phyloP scores from a whole-genome alignment of 1,140 invertebrate genomes.

The Lucilia sericata region DNA sequence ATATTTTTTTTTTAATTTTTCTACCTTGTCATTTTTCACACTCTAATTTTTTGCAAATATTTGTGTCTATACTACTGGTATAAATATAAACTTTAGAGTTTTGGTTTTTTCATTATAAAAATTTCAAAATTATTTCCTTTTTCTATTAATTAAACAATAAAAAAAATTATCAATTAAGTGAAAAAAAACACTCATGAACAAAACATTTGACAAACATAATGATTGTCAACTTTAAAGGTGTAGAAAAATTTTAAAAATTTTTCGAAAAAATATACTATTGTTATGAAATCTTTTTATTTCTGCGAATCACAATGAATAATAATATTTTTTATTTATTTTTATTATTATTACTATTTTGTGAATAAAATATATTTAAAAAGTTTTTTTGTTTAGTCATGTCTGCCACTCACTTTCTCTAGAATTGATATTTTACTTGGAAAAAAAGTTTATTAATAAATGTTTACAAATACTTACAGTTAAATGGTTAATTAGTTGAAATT shows the following conservation, averaged over 20 bases:
- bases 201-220: not conserved
- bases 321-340: not conserved
- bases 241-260: not conserved
- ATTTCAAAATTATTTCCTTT: constrained; percentile 2
- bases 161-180: not conserved
- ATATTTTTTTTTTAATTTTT: not conserved
- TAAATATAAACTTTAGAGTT: not conserved
- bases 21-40: constrained; percentile 1
- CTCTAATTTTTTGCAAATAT: constrained; percentile 7
- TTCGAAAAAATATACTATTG: not conserved
- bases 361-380: not conserved
- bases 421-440: not conserved
- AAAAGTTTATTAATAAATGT: no score
- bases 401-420: constrained; percentile 29
- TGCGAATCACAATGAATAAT: not conserved
- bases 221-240: not conserved
- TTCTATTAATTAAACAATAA: not conserved
- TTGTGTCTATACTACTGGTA: not conserved
- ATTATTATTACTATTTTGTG: no score
- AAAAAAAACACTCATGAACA: not conserved
- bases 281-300: not conserved
- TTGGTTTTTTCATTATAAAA: not conserved
- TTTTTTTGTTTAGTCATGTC: not conserved
- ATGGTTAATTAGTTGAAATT: no score
- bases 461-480: no score